These are phyloP conservation scores for Pollenia angustigena DNA, from an alignment of 2,888 invertebrate species.

Conservation along the genomic window DNA sequence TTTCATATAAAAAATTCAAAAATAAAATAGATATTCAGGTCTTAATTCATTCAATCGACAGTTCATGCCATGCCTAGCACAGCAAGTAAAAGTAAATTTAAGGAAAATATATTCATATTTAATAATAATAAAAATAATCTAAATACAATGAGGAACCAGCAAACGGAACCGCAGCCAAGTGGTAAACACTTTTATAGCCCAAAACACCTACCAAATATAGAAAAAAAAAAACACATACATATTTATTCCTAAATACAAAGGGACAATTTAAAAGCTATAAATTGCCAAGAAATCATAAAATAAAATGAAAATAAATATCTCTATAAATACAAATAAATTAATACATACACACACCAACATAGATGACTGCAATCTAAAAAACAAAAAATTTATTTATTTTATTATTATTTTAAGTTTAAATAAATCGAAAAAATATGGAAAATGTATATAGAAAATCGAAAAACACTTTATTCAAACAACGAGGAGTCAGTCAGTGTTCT, in stretches of 20 bases:
- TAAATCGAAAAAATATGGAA: slow-evolving; percentile 27
- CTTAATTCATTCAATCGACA: slow-evolving; percentile 11
- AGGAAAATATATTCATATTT: slow-evolving; percentile 13
- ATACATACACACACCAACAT: not conserved
- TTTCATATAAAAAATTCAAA: not conserved
- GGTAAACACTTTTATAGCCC: slow-evolving; percentile 41
- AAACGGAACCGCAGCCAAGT: slow-evolving; percentile 16
- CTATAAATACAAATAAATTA: slow-evolving; percentile 22
- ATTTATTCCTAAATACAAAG: slow-evolving; percentile 47
- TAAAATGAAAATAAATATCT: slow-evolving; percentile 56
- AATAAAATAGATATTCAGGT: not conserved
- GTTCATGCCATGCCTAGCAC: slow-evolving; percentile 23
- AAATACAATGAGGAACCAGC: slow-evolving; percentile 12
- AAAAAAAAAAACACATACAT: slow-evolving; percentile 8
- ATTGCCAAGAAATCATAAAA: slow-evolving; percentile 63
- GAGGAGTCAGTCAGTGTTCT: slow-evolving; percentile 54
- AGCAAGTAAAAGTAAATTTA: slow-evolving; percentile 52
- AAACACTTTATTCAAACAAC: slow-evolving; percentile 43
- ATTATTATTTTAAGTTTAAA: slow-evolving; percentile 49
- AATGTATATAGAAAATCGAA: not conserved
- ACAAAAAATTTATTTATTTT: slow-evolving; percentile 26
- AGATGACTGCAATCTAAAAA: not conserved
- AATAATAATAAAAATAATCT: slow-evolving; percentile 26
- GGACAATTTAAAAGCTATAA: slow-evolving; percentile 69
- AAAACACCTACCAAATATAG: slow-evolving; percentile 56